phyloP scores from a whole-genome alignment of 2,113 vertebrate species.

The Tautogolabrus adspersus region DNA sequence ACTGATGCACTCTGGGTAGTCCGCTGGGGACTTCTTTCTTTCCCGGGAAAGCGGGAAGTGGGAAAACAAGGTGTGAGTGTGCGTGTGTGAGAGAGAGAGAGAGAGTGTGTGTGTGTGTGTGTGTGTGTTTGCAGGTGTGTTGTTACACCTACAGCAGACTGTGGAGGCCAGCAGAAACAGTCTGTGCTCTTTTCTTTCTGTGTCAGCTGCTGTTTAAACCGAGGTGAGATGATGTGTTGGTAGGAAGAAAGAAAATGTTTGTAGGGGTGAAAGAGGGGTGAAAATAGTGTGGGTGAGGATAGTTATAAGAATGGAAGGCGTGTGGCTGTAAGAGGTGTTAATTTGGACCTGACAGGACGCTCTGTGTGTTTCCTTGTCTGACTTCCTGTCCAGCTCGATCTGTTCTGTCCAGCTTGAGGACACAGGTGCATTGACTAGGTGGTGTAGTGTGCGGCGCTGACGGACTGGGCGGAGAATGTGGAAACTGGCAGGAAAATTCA shows the following conservation, averaged over 20 bases:
- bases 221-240: neutral
- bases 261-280: neutral
- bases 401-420: no score
- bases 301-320: no score
- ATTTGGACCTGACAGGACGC: no score
- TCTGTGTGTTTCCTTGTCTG: no score
- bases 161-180: neutral
- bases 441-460: no score
- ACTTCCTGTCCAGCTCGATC: no score
- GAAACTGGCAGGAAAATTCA: no score
- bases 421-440: no score
- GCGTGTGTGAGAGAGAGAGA: neutral
- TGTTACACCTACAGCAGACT: neutral
- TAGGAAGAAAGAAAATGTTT: no score
- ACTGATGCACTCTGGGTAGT: constrained; percentile 45
- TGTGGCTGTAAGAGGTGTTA: no score
- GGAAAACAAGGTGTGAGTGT: constrained; percentile 19
- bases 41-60: constrained; percentile 14
- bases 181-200: constrained; percentile 3
- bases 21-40: constrained; percentile 19
- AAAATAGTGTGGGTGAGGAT: no score
- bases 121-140: neutral
- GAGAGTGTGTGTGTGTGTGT: constrained; percentile 5
- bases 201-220: neutral
- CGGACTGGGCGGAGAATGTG: no score